Base-by-base conservation (phyloP, 2,797 vertebrate genomes). In the Macrochelys suwanniensis region DNA sequence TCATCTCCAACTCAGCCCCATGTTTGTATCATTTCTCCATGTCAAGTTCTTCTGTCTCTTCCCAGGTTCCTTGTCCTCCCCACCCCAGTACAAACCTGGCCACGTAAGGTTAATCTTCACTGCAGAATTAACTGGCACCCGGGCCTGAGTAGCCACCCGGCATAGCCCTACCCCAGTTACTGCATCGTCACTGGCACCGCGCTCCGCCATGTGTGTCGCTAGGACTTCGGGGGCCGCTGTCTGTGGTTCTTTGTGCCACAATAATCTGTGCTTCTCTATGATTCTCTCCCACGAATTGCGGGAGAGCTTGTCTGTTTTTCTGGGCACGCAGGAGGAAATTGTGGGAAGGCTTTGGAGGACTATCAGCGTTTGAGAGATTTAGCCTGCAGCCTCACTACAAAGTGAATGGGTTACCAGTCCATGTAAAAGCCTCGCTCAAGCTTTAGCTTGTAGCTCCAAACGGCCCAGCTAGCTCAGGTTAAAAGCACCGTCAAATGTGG, bases 251-350 rank as follows among this genome's bases (percentile, higher is more conserved):
- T 49, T 61, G 54, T 3, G 0, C 5, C 57, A 2, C 76, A 10
- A 33, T 77, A 45, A 0, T 0, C 2, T 2, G 3, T 28, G 45
- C 25, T 31, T 15, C 45, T 74, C 71, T 26, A 12, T 74, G 37
- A 45, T 47, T 19, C 49, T 9, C 71, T 65, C 85, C 6, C 0
- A 56, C 45, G 53, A 42, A 13, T 0, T 0, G 53, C 25, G 68
- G 5, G 1, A 12, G 80, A n/a, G 68, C 65, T 47, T 61, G 37
- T 28, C 11, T 74, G 84, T 37, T 4, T 0, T 31, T 50, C 6
- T 49, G 26, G 42, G 11, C 11, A 37, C 33, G 2, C 61, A 68
- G 28, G 28, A 59, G 57, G 81, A 57, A n/a, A 47, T 23, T 61
- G 57, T n/a, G 57, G 57, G 45, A 82, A 53, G 11, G 17, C 11